Base-by-base conservation (phyloP, 2,797 vertebrate species). In the Psittacula derbiana region DNA sequence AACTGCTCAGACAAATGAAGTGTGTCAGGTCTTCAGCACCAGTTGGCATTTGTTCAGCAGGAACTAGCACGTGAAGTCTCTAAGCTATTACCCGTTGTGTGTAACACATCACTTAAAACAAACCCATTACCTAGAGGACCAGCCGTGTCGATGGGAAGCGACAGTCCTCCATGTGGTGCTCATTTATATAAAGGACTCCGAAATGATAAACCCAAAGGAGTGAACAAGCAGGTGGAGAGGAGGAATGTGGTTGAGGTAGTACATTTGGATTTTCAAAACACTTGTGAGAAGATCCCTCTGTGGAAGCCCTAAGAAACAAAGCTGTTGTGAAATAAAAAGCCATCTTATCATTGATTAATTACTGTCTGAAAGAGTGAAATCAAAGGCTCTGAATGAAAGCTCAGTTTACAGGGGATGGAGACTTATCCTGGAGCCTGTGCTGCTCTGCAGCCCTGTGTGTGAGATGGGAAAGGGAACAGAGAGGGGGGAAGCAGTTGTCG, bases 401-500 rank as follows among this genome's bases (percentile, higher is more conserved):
- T 62, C 4, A 10, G 24, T 40, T 94, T 81, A 12, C 40, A 76
- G 75, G 41, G 73, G 57, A 86, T 58, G 40, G 15, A 52, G 17
- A 69, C 23, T 71, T 75, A 18, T 4, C 50, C 49, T 41, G 50
- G 43, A 53, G 57, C 19, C 33, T 25, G 2, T 47, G 43, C 50
- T 70, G 60, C 52, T 88, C 33, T 66, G 62, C 18, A n/a, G 24
- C 24, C 30, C 41, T 50, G 3, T 6, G 5, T 33, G 13, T 44
- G 80, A 52, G 40, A 12, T 21, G 28, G 73, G 18, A 36, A 49
- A 8, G 40, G 41, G 53, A 57, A 21, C 12, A 31, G 3, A 31
- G 76, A 52, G 36, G 0, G 0, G 61, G 44, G 28, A 21, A 5
- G 19, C 24, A 12, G 47, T 60, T 27, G 10, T 30, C 4, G 7